Conservation (phyloP, 2,888 invertebrate species). For the Nemotelus nigrinus region DNA sequence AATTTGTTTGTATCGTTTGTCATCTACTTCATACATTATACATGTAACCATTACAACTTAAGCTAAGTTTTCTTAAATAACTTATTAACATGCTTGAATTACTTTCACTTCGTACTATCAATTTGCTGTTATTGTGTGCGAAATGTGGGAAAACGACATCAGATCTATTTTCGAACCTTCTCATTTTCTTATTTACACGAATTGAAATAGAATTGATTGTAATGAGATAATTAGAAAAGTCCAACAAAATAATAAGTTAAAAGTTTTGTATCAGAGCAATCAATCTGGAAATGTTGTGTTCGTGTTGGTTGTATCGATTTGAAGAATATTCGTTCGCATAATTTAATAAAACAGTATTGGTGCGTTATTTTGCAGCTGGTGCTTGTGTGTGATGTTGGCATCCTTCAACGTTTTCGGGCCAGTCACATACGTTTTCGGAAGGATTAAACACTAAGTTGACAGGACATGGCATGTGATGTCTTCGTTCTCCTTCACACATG, state of each 20-base stretch:
- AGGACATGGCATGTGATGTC: conserved; percentile 96
- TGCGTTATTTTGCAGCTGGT: conserved; percentile 65
- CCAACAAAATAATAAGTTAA: conserved; percentile 28
- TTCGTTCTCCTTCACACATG: conserved; percentile 95
- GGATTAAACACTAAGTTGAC: conserved; percentile 91
- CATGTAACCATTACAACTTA: conserved; percentile 35
- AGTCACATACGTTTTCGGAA: conserved; percentile 93
- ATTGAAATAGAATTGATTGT: too few relatives aligned
- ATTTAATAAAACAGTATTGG: not conserved
- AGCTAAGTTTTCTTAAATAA: conserved; percentile 34
- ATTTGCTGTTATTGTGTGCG: not conserved
- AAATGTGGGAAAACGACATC: too few relatives aligned
- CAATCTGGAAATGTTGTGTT: not conserved
- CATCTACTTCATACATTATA: conserved; percentile 6
- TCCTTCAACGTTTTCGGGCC: conserved; percentile 94
- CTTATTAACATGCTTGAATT: conserved; percentile 37
- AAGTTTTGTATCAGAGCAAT: not conserved
- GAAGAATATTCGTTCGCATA: not conserved
- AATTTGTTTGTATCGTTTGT: conserved; percentile 31
- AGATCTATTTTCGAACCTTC: too few relatives aligned
- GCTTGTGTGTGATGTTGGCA: conserved; percentile 78
- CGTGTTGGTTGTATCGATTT: not conserved
- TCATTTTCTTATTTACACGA: too few relatives aligned
- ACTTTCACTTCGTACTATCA: conserved; percentile 13
- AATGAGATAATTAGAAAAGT: not conserved